Evolutionary conservation across 2,888 invertebrate species (phyloP).

Genomic region (Cephus rjabovi): DNA sequence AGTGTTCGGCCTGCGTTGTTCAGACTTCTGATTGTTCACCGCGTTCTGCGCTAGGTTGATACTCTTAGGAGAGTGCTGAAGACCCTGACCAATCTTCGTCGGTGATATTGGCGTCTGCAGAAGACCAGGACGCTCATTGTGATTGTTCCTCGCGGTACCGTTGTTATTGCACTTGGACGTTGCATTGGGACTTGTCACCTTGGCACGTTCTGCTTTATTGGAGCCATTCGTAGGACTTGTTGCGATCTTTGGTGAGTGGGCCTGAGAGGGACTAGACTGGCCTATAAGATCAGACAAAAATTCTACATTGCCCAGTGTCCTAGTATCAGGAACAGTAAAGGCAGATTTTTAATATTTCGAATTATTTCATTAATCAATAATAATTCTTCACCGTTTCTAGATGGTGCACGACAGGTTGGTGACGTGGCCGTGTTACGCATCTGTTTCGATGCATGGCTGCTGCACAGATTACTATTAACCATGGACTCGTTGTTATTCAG

Average conservation of each 20-base stretch:
- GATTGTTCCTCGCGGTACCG: constrained; percentile 45
- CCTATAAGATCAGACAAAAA: constrained; percentile 35
- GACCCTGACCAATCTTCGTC: constrained; percentile 55
- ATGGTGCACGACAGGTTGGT: constrained; percentile 57
- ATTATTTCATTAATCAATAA: neutral
- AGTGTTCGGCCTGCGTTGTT: constrained; percentile 54
- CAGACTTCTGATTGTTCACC: constrained; percentile 55
- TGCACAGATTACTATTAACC: constrained; percentile 57
- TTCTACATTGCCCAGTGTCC: neutral
- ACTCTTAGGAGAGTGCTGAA: constrained; percentile 55
- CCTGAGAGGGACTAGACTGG: constrained; percentile 59
- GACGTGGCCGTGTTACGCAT: constrained; percentile 59
- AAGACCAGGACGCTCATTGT: constrained; percentile 56
- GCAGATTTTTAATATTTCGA: neutral
- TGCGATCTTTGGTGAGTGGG: constrained; percentile 53
- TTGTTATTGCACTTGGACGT: constrained; percentile 58
- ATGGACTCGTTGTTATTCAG: constrained; percentile 62
- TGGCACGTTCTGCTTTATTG: constrained; percentile 43
- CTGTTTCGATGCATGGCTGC: constrained; percentile 56
- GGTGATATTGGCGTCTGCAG: constrained; percentile 59
- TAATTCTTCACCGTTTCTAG: constrained; percentile 50
- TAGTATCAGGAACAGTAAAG: neutral
- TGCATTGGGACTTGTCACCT: constrained; percentile 28
- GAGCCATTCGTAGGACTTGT: constrained; percentile 49
- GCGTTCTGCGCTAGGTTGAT: constrained; percentile 46